Base-by-base conservation (phyloP, 2,888 invertebrate species). In the Hedychridium roseum region DNA sequence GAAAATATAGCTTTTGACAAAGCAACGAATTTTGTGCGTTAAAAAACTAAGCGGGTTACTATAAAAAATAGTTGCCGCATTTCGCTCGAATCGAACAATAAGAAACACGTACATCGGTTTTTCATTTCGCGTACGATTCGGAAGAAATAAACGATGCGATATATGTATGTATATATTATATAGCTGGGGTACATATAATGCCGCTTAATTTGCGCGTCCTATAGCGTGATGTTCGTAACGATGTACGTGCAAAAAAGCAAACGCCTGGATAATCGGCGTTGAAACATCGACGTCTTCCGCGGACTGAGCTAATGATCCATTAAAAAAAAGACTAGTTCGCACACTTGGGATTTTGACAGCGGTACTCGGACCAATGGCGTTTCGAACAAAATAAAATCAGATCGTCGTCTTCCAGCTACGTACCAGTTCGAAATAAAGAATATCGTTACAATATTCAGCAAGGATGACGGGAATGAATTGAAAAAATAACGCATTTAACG, bases 31-130 rank as follows among this genome's bases (percentile, higher is more conserved):
- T 32, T 50, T 38, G 61, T 59, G 64, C 60, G 49, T 55, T 62
- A 62, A 49, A 61, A 63, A 61, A 64, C 43, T 54, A 54, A 45
- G 41, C 53, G 42, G n/a, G 47, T 50, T 55, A 44, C 37, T n/a
- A 53, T 55, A 46, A 43, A 65, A 50, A 52, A 60, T 46, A 57
- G 34, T 15, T 21, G 2, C 9, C 18, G 37, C 49, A 23, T 37
- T 14, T 36, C 30, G 14, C 38, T 44, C 16, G 23, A 45, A 27
- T 11, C 1, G 30, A 20, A 15, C 17, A 28, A 23, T n/a, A 14
- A 36, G 32, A 27, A 42, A 53, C 23, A 31, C 7, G 12, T 34
- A 6, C 21, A 14, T 14, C 20, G 23, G n/a, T n/a, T n/a, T n/a
- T n/a, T n/a, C n/a, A n/a, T n/a, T n/a, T n/a, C n/a, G n/a, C n/a